Conservation (phyloP, 2,797 vertebrate species). For the Natrix natrix region DNA sequence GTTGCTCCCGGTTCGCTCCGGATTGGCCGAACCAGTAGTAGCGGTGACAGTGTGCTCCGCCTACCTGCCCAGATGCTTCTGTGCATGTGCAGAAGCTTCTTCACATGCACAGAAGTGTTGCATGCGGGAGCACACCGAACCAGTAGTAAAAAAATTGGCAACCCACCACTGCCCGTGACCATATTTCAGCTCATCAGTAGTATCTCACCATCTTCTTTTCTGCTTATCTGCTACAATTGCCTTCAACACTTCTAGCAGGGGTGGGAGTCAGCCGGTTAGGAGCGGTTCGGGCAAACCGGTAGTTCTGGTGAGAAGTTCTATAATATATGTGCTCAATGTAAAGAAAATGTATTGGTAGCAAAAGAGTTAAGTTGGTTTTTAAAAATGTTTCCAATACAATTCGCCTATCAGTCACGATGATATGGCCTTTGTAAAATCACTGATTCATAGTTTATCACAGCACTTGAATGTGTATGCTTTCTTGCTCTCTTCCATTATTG, state of each 20-base stretch:
- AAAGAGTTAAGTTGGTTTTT: background rate
- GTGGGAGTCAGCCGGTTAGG: no score
- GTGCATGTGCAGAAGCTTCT: no score
- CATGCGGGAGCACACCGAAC: no score
- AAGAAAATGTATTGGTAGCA: background rate
- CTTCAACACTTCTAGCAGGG: background rate
- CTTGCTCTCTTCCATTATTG: background rate
- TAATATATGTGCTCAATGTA: background rate
- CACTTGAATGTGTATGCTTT: no score
- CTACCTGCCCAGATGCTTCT: no score
- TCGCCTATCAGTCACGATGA: background rate
- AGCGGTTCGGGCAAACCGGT: no score
- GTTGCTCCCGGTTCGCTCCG: no score
- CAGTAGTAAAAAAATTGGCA: no score
- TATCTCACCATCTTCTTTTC: background rate
- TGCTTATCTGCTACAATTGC: background rate
- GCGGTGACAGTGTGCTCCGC: no score
- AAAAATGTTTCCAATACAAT: background rate
- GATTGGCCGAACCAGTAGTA: no score
- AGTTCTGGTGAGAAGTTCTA: background rate
- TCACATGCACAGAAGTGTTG: no score
- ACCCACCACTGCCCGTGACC: background rate
- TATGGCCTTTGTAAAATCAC: background rate
- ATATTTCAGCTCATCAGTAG: background rate
- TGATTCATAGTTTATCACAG: background rate